Evolutionary conservation across 2,797 vertebrate genomes (phyloP).

Genomic region (Halcyon leucocephala): DNA sequence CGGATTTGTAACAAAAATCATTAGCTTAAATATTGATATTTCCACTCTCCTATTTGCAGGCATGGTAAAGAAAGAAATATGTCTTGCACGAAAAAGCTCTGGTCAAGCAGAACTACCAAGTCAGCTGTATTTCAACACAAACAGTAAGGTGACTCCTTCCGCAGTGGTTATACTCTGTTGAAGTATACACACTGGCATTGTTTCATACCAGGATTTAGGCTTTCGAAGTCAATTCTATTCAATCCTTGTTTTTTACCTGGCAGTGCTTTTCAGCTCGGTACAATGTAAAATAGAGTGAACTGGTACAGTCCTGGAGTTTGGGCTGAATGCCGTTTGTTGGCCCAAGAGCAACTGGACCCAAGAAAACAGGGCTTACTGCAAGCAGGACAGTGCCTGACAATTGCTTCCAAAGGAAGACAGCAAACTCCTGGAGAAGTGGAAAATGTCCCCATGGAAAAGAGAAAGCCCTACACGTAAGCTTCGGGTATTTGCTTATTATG

Average conservation of each 20-base stretch:
- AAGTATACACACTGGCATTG: background rate
- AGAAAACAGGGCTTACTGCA: background rate
- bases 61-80: background rate
- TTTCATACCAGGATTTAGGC: background rate
- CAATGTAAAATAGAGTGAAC: background rate
- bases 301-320: background rate
- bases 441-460: background rate
- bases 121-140: background rate
- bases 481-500: background rate
- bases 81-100: background rate
- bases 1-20: background rate
- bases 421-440: background rate
- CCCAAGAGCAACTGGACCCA: background rate
- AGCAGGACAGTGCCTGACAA: background rate
- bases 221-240: background rate
- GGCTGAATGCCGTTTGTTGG: background rate
- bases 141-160: background rate
- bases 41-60: background rate
- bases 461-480: slow-evolving; percentile 1
- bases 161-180: background rate
- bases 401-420: background rate
- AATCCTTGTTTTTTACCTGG: background rate
- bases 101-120: background rate
- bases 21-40: background rate
- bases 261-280: background rate